A percentile compares a stretch with the other conserved stretches of the same genome.
Conservation (phyloP, 2,888 invertebrate genomes). For the Ophioninae sp. region DNA sequence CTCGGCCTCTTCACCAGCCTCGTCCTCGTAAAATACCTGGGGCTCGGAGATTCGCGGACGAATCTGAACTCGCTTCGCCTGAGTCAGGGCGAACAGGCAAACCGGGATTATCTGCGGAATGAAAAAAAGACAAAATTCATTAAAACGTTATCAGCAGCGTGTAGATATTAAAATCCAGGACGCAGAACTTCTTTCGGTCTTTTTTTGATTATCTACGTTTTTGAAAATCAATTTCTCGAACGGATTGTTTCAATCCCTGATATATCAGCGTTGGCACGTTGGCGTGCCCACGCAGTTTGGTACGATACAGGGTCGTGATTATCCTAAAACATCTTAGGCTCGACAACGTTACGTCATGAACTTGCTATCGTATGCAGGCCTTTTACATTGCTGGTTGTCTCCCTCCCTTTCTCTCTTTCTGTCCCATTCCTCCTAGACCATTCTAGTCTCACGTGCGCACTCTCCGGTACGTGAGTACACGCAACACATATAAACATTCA, state of each 20-base stretch:
- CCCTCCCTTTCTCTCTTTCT: not conserved
- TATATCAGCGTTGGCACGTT: not conserved
- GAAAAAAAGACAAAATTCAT: conserved; percentile 13
- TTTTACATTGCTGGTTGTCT: conserved; percentile 49
- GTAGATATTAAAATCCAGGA: not conserved
- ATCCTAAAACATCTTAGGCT: conserved; percentile 20
- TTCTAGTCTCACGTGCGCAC: conserved; percentile 55
- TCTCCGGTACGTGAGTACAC: not conserved
- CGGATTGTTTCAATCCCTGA: not conserved
- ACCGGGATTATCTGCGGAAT: conserved; percentile 74
- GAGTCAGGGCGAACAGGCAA: conserved; percentile 73
- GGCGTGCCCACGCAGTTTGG: not conserved
- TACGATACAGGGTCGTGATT: conserved; percentile 1
- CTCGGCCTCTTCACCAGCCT: conserved; percentile 77
- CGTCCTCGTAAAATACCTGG: conserved; percentile 80
- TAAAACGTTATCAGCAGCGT: not conserved
- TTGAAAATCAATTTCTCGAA: not conserved
- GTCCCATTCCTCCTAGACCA: conserved; percentile 28
- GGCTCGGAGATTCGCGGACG: conserved; percentile 80
- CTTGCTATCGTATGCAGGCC: conserved; percentile 60
- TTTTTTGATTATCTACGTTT: not conserved
- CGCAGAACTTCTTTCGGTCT: not conserved
- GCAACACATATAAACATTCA: not conserved
- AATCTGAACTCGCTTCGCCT: conserved; percentile 82
- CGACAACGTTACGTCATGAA: conserved; percentile 55